phyloP scores from a whole-genome alignment of 37 sponge, comb jelly and placozoan genomes.

The Beroe forskalii region DNA sequence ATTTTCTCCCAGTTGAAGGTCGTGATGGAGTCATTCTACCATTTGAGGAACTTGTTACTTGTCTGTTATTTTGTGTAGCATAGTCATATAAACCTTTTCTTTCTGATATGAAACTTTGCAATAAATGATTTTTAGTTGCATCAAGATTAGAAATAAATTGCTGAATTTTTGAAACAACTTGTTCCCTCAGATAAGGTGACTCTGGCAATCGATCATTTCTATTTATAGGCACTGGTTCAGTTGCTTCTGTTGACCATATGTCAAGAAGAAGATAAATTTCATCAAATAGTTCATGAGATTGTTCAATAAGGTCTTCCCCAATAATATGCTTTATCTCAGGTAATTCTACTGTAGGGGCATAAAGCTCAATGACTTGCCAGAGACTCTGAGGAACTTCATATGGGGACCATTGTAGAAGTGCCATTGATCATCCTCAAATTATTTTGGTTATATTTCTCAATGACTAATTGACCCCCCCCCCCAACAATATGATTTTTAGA shows the following conservation, averaged over 20 bases:
- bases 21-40: constrained; percentile 34
- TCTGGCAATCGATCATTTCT: background rate
- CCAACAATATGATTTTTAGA: too few relatives aligned
- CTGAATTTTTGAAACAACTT: constrained; percentile 4
- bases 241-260: constrained; percentile 40
- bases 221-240: background rate
- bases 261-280: constrained; percentile 41
- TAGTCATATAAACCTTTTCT: constrained; percentile 21
- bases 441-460: too few relatives aligned
- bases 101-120: constrained; percentile 23
- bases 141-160: constrained; percentile 54
- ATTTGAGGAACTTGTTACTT: background rate
- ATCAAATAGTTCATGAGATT: constrained; percentile 20
- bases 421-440: background rate
- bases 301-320: constrained; percentile 62
- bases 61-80: background rate
- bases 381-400: constrained; percentile 53
- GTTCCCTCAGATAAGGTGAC: constrained; percentile 29
- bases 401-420: constrained; percentile 42
- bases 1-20: background rate
- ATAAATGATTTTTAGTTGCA: constrained; percentile 41
- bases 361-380: constrained; percentile 58
- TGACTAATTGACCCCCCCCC: too few relatives aligned
- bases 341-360: constrained; percentile 46
- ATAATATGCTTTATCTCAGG: constrained; percentile 58